Conservation (phyloP, 2,113 vertebrate genomes). For the Nothoprocta pentlandii region DNA sequence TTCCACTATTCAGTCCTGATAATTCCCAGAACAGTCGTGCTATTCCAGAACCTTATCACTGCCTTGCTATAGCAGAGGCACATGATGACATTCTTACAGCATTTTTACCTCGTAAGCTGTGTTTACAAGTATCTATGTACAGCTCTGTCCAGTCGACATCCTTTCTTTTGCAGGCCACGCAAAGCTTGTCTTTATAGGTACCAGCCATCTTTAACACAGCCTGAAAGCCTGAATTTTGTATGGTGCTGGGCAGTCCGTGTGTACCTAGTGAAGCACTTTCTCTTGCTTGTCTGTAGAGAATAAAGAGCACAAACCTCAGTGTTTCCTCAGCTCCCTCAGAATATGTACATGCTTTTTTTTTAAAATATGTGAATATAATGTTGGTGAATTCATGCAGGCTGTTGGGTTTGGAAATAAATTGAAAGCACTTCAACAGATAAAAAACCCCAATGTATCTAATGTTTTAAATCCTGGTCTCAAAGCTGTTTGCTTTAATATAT, state of each 20-base stretch:
- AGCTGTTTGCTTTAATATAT: not conserved
- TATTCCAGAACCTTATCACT: not conserved
- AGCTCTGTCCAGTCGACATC: not conserved
- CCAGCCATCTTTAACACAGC: not conserved
- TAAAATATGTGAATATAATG: not conserved
- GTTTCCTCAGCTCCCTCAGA: not conserved
- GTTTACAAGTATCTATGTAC: not conserved
- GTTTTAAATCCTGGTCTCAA: not conserved
- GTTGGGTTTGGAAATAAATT: not conserved
- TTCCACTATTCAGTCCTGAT: not conserved
- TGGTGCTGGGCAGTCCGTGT: not conserved
- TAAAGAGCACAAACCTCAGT: not conserved
- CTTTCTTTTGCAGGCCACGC: not conserved
- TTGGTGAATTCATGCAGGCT: not conserved
- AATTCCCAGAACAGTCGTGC: not conserved
- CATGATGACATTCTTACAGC: not conserved
- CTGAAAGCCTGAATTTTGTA: not conserved
- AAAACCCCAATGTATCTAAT: not conserved
- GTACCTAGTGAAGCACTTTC: not conserved
- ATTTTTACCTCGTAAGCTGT: not conserved
- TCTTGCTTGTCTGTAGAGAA: not conserved
- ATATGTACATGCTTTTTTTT: not conserved
- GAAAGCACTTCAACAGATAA: not conserved
- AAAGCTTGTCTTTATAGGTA: not conserved
- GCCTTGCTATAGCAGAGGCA: fast-evolving